Base-by-base conservation (phyloP, 2,113 vertebrate genomes). In the Nyctibius bracteatus region DNA sequence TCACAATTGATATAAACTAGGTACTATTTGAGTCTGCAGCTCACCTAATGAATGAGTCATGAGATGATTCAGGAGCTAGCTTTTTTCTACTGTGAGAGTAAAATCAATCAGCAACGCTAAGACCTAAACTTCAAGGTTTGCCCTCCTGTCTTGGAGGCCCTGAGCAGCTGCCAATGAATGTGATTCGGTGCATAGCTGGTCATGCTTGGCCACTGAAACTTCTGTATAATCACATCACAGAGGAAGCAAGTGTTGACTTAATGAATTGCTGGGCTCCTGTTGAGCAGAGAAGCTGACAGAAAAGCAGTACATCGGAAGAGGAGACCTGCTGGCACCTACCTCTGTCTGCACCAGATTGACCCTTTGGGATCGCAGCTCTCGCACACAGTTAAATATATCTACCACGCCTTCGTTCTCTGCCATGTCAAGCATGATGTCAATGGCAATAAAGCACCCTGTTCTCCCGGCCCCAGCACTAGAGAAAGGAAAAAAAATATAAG, bases 391-490 rank as follows among this genome's bases (percentile, higher is more conserved):
- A 96, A 99, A 99, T 57, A 99, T 99, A 95, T 99, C 99, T 78
- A 99, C 99, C 74, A 99, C 99, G 0, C 99, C 99, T 90, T 99
- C 99, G 2, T 99, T 99, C 98, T 99, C 99, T 1, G 99, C 99
- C 99, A 99, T 99, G 98, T 99, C 99, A 33, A 99, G 98, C 99
- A 99, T 99, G 96, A 99, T 99, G 97, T 99, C 99, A 14, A 99
- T 99, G 31, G 99, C 99, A 14, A 99, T 99, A 87, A 99, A 99
- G 74, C 99, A 99, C 77, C 99, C 99, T 4, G 99, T 99, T 96
- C 99, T 98, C 39, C 99, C 99, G 0, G 99, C 99, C 19, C 99
- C 99, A 14, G 99, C 99, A 63, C 99, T 99, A 83, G 4, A 95
- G 96, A 66, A 87, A 68, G 88, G 54, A 39, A 41, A 7, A 46